These are phyloP conservation scores for Melanotaenia nigrans DNA, from an alignment of 2,797 vertebrate species.

Conservation along the genomic window DNA sequence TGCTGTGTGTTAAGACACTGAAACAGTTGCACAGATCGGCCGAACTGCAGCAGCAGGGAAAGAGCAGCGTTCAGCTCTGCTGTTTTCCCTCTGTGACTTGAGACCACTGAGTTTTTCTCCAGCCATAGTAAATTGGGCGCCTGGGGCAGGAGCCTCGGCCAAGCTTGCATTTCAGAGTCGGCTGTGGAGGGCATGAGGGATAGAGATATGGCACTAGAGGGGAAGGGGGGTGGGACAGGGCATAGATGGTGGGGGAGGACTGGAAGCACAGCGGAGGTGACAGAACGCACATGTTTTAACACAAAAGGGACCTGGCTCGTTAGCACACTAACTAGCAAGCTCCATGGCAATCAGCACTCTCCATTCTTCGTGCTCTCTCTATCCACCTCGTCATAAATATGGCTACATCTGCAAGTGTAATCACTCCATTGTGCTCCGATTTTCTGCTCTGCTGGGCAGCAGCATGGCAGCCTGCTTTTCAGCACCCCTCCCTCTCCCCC, in stretches of 20 bases:
- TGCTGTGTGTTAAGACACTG: slow-evolving; percentile 63
- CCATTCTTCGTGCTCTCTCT: slow-evolving; percentile 53
- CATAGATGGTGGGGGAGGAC: slow-evolving; percentile 41
- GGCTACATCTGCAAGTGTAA: slow-evolving; percentile 99
- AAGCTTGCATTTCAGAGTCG: slow-evolving; percentile 73
- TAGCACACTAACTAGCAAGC: slow-evolving; percentile 73
- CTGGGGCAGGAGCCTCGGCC: slow-evolving; percentile 74
- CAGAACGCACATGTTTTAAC: slow-evolving; percentile 68
- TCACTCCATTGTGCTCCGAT: slow-evolving; percentile 95
- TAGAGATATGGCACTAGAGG: slow-evolving; percentile 75
- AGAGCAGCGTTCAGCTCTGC: slow-evolving; percentile 64
- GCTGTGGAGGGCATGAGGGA: slow-evolving; percentile 75
- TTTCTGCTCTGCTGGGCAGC: slow-evolving; percentile 98
- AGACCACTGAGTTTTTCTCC: slow-evolving; percentile 70
- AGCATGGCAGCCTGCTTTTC: slow-evolving; percentile 87
- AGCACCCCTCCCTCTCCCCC: slow-evolving; percentile 81
- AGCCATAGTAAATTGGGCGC: slow-evolving; percentile 80
- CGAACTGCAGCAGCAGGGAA: slow-evolving; percentile 59
- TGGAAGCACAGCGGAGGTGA: slow-evolving; percentile 52
- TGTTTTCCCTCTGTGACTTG: slow-evolving; percentile 69
- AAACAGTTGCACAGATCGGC: slow-evolving; percentile 69
- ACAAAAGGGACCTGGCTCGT: slow-evolving; percentile 76
- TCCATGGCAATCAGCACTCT: slow-evolving; percentile 64
- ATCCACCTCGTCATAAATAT: slow-evolving; percentile 81
- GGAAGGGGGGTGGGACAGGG: slow-evolving; percentile 31